Evolutionary conservation across 2,888 invertebrate genomes (phyloP).

Genomic region (Eugnorisma glareosa): DNA sequence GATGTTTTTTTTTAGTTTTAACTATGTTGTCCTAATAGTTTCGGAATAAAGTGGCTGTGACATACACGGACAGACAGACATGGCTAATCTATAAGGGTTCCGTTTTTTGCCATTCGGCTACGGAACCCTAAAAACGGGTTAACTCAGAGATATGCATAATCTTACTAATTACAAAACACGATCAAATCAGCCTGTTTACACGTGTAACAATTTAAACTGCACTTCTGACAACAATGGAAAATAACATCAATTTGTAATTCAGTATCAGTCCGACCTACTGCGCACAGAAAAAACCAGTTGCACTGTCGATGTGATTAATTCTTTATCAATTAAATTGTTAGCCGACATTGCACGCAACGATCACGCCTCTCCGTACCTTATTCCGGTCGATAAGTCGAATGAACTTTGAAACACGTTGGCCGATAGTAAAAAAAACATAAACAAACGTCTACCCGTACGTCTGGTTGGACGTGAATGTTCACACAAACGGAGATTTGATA

Average conservation of each 20-base stretch:
- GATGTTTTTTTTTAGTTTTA: too few species aligned
- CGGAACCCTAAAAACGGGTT: too few species aligned
- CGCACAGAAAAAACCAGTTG: slow-evolving; percentile 31
- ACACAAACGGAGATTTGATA: slow-evolving; percentile 52
- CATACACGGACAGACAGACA: too few species aligned
- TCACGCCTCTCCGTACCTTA: slow-evolving; percentile 64
- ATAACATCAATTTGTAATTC: slow-evolving; percentile 5
- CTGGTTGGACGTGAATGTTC: slow-evolving; percentile 58
- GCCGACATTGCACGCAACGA: slow-evolving; percentile 60
- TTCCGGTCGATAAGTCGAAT: slow-evolving; percentile 69
- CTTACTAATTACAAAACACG: slow-evolving; percentile 6
- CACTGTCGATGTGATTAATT: slow-evolving; percentile 20
- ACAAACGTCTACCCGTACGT: slow-evolving; percentile 68
- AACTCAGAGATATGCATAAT: neutral
- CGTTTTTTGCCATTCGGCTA: too few species aligned
- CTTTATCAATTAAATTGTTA: slow-evolving; percentile 4
- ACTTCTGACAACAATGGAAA: slow-evolving; percentile 30
- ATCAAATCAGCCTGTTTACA: slow-evolving; percentile 20
- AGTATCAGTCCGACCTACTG: slow-evolving; percentile 33
- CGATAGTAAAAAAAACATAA: slow-evolving; percentile 74
- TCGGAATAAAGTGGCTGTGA: too few species aligned
- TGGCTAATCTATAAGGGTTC: too few species aligned
- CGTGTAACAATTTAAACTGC: slow-evolving; percentile 8
- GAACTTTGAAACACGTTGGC: slow-evolving; percentile 73
- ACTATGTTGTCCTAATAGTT: too few species aligned